Base-by-base conservation (phyloP, 2,113 vertebrate species). In the Chrysemys picta region DNA sequence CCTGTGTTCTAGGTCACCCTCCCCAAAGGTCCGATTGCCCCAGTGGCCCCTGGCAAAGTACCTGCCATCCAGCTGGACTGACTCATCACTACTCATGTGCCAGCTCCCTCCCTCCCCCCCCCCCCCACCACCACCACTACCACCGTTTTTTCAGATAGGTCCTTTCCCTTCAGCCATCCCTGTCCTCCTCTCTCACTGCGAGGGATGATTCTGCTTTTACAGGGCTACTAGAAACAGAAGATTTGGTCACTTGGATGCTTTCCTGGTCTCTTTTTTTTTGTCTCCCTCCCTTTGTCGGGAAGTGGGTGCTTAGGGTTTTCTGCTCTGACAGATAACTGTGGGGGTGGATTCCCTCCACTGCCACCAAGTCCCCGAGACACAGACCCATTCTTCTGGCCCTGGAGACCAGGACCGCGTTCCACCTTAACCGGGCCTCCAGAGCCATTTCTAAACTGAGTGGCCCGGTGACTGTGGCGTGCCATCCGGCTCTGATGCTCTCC, bases 121-220 rank as follows among this genome's bases (percentile, higher is more conserved):
- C 4, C 13, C 4, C 4, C 50, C 14, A 3, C 50, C 14, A 2
- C 50, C 17, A n/a, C n/a, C n/a, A n/a, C n/a, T n/a, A n/a, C n/a
- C n/a, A 38, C 35, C n/a, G 2, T n/a, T 38, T 72, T 42, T 38
- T 25, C 38, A 76, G 72, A 6, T 25, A 10, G 38, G n/a, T 5
- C 38, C 38, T 21, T 42, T 76, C 72, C 38, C 22, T 42, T 75
- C 69, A 75, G 38, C n/a, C 38, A 42, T 75, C 69, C 69, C 72
- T 76, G 72, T 76, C 72, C 72, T 13, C 24, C 19, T 45, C 38
- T 13, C 38, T 76, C 21, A 45, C 24, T 13, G 38, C 5, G 38
- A 10, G 24, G 42, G 72, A 22, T 5, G n/a, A 21, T 76, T 45
- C 72, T 76, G 38, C 72, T 6, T 24, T 76, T 24, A 76, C 42